Evolutionary conservation across 35 echinoderm and acorn worm species (phyloP).

Genomic region (Strongylocentrotus purpuratus): DNA sequence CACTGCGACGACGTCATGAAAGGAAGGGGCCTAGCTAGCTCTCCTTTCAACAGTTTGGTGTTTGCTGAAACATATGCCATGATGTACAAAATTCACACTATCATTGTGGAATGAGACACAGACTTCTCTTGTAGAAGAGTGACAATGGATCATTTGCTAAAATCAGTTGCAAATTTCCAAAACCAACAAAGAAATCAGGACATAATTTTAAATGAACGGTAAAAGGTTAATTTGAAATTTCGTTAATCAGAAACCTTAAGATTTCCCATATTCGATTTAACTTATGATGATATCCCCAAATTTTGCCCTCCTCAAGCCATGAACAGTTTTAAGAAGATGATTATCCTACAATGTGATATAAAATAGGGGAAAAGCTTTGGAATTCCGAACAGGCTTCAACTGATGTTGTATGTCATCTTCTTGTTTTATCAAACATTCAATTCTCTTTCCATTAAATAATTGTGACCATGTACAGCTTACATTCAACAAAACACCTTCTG

Average conservation of each 20-base stretch:
- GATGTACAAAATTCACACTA: neutral
- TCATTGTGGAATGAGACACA: too few relatives aligned
- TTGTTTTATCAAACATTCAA: neutral
- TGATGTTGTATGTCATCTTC: neutral
- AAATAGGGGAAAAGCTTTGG: neutral
- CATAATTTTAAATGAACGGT: neutral
- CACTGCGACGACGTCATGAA: neutral
- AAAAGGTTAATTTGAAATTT: neutral
- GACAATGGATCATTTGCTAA: too few relatives aligned
- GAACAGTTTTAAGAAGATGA: neutral
- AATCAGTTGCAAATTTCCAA: too few relatives aligned
- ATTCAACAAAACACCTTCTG: too few relatives aligned
- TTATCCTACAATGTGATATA: neutral
- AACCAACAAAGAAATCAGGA: neutral
- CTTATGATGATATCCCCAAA: neutral
- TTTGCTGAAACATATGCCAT: neutral
- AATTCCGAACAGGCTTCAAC: neutral
- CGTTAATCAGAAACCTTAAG: neutral
- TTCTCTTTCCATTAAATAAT: too few relatives aligned
- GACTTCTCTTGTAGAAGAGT: too few relatives aligned
- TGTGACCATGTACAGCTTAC: too few relatives aligned
- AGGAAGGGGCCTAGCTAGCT: neutral
- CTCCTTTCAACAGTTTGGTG: neutral
- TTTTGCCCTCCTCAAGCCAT: neutral
- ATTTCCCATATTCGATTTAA: neutral